Conservation (phyloP, 35 echinoderm and acorn worm genomes). For the Hemicentrotus pulcherrimus region DNA sequence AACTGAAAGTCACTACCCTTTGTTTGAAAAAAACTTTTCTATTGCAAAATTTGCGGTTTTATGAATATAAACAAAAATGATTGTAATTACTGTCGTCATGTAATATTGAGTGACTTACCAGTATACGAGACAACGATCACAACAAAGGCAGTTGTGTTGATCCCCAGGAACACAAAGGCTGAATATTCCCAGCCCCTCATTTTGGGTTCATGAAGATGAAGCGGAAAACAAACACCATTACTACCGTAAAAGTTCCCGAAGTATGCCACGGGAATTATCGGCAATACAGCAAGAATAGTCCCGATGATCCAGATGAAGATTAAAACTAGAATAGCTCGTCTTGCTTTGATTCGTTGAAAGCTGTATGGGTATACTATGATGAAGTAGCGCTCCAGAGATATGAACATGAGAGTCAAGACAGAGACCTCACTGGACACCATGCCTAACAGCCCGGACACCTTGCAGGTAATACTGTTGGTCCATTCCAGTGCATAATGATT, state of each 20-base stretch:
- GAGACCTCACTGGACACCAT: constrained; percentile 88
- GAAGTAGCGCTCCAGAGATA: constrained; percentile 82
- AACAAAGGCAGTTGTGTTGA: constrained; percentile 70
- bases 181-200: constrained; percentile 92
- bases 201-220: constrained; percentile 83
- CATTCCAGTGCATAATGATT: constrained; percentile 73
- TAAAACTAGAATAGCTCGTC: constrained; percentile 62
- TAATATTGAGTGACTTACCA: constrained; percentile 55
- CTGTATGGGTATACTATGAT: constrained; percentile 81
- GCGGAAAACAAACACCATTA: constrained; percentile 94
- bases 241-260: constrained; percentile 93
- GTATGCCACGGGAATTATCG: constrained; percentile 57
- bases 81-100: background rate
- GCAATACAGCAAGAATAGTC: constrained; percentile 62
- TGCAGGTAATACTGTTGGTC: constrained; percentile 77
- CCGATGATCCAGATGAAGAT: constrained; percentile 70
- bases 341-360: constrained; percentile 64
- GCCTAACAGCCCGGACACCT: constrained; percentile 83
- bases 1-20: no score
- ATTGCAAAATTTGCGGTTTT: no score
- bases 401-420: constrained; percentile 87
- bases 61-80: no score
- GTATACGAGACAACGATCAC: constrained; percentile 78
- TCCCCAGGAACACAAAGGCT: constrained; percentile 85
- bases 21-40: no score